A percentile compares a stretch with the other conserved stretches of the same genome.
Conservation (phyloP, 2,888 invertebrate species). For the Lasius platythorax region DNA sequence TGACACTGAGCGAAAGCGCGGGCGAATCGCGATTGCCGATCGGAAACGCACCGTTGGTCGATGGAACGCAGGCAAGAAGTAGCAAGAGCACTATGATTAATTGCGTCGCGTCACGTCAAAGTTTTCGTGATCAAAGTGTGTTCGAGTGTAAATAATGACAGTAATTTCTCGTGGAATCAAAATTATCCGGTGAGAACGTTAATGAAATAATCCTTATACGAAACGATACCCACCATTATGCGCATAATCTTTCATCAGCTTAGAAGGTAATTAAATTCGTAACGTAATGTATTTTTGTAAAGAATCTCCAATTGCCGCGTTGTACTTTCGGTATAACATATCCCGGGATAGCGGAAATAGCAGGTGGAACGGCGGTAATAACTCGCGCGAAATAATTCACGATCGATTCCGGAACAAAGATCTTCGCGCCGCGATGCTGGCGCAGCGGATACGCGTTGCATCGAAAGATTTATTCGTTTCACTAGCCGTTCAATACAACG, state of each 20-base stretch:
- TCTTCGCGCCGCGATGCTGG: constrained; percentile 30
- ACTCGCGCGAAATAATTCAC: constrained; percentile 30
- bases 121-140: constrained; percentile 50
- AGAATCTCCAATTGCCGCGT: constrained; percentile 23
- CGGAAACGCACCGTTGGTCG: constrained; percentile 34
- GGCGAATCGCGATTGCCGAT: constrained; percentile 60
- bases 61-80: constrained; percentile 52
- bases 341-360: background rate
- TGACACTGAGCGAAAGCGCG: constrained; percentile 50
- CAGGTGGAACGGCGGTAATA: constrained; percentile 9
- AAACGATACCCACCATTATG: constrained; percentile 8
- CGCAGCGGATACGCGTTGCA: constrained; percentile 26
- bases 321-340: background rate
- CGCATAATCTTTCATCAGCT: constrained; percentile 30
- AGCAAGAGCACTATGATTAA: constrained; percentile 47
- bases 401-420: constrained; percentile 35
- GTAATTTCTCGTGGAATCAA: constrained; percentile 48
- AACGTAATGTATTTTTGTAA: constrained; percentile 4
- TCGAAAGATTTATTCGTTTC: constrained; percentile 51
- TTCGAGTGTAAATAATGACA: constrained; percentile 47
- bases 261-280: constrained; percentile 26
- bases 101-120: constrained; percentile 37
- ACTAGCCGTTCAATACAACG: constrained; percentile 49
- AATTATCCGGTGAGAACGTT: background rate
- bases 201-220: constrained; percentile 7